These are phyloP conservation scores for Gryllus longicercus DNA, from an alignment of 2,888 invertebrate genomes.

Conservation along the genomic window DNA sequence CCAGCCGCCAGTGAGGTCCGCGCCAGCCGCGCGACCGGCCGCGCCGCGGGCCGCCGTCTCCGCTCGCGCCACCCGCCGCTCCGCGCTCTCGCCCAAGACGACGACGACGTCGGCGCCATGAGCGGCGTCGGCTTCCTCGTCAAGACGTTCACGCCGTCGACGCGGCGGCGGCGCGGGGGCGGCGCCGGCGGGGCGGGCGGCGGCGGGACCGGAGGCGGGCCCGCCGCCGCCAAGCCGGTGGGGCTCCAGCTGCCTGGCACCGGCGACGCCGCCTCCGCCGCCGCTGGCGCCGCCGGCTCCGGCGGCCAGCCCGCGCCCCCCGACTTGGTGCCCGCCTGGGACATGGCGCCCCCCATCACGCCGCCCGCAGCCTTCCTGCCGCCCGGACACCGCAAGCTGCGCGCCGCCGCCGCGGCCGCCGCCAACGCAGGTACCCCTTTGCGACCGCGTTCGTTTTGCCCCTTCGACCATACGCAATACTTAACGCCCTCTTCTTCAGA, in stretches of 20 bases:
- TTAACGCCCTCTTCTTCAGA: too few relatives aligned
- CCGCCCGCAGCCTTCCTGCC: conserved; percentile 66
- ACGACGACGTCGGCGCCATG: conserved; percentile 44
- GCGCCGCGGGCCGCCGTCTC: conserved; percentile 21
- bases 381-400: conserved; percentile 55
- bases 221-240: conserved; percentile 57
- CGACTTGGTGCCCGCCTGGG: conserved; percentile 57
- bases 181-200: conserved; percentile 40
- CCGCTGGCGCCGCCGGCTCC: conserved; percentile 38
- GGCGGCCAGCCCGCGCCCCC: conserved; percentile 44
- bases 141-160: conserved; percentile 62
- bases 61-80: not conserved
- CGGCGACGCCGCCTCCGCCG: conserved; percentile 47
- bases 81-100: not conserved
- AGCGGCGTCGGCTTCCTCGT: conserved; percentile 59
- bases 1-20: not conserved
- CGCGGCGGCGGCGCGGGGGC: conserved; percentile 46
- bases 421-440: not conserved
- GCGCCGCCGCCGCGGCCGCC: conserved; percentile 38
- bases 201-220: conserved; percentile 40
- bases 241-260: conserved; percentile 62
- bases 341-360: conserved; percentile 61
- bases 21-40: conserved; percentile 19
- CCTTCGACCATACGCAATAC: too few relatives aligned
- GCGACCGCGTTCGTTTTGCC: too few relatives aligned